Evolutionary conservation across 1,140 invertebrate genomes (phyloP).

Genomic region (Drosophila sp.): DNA sequence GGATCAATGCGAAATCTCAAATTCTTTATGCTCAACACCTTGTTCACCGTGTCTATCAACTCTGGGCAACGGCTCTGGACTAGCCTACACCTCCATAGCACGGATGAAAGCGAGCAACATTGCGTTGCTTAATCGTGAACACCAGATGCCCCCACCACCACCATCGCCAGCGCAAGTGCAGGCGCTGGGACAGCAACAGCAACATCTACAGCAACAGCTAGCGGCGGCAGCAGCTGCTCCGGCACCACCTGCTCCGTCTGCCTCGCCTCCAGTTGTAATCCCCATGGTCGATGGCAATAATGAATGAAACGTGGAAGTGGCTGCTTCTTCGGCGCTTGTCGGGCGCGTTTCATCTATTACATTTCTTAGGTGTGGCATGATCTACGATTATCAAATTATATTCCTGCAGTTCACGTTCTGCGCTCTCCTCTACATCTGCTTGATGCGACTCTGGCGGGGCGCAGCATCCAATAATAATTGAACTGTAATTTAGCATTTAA

Average conservation of each 20-base stretch:
- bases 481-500: conserved; percentile 69
- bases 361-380: conserved; percentile 68
- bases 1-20: conserved; percentile 96
- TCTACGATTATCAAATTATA: conserved; percentile 73
- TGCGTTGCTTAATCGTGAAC: conserved; percentile 88
- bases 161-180: conserved; percentile 20
- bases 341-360: conserved; percentile 77
- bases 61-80: conserved; percentile 75
- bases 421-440: conserved; percentile 64
- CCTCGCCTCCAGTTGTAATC: conserved; percentile 5
- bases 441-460: conserved; percentile 43
- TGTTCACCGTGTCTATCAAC: conserved; percentile 91
- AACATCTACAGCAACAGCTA: conserved; percentile 14
- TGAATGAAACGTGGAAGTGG: conserved; percentile 82
- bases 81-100: conserved; percentile 84
- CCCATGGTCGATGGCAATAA: conserved; percentile 56
- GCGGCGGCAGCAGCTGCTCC: conserved; percentile 11
- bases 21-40: conserved; percentile 92
- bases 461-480: conserved; percentile 13
- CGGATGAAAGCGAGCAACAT: conserved; percentile 90
- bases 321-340: conserved; percentile 74
- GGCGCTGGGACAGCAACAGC: conserved; percentile 13
- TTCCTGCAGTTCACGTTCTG: conserved; percentile 72
- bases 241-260: neutral
- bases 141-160: conserved; percentile 29